phyloP scores from a whole-genome alignment of 1,140 invertebrate genomes.

The Pogonomyrmex californicus region DNA sequence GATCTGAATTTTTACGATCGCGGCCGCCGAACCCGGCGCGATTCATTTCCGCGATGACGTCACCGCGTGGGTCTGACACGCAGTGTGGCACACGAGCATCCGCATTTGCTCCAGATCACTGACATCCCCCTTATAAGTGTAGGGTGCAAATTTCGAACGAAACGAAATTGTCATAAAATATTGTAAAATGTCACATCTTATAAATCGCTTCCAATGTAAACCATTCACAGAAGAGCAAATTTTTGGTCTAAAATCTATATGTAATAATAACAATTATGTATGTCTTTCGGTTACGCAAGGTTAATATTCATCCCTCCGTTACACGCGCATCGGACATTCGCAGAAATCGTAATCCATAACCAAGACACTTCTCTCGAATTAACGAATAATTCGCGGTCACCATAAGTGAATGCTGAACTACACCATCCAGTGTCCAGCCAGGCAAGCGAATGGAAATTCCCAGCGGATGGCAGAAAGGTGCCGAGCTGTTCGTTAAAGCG shows the following conservation, averaged over 20 bases:
- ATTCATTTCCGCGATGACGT: constrained; percentile 59
- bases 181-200: not conserved
- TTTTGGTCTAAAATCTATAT: not conserved
- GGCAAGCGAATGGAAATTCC: constrained; percentile 54
- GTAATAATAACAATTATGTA: not conserved
- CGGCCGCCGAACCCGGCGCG: constrained; percentile 43
- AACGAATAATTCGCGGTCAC: constrained; percentile 36
- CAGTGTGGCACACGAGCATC: constrained; percentile 2
- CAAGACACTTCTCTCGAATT: not conserved
- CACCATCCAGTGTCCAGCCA: constrained; percentile 40
- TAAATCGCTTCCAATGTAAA: not conserved
- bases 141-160: not conserved
- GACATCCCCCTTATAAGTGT: not conserved
- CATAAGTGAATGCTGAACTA: constrained; percentile 42
- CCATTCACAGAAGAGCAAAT: not conserved
- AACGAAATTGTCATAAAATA: not conserved
- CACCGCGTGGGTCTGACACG: constrained; percentile 44
- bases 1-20: constrained; percentile 75
- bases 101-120: not conserved
- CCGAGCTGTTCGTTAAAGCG: constrained; percentile 35
- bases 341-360: constrained; percentile 1
- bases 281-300: not conserved
- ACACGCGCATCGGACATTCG: not conserved
- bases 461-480: constrained; percentile 39
- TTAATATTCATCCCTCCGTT: constrained; percentile 3